Base-by-base conservation (phyloP, 2,888 invertebrate species). In the Hemaris fuciformis region DNA sequence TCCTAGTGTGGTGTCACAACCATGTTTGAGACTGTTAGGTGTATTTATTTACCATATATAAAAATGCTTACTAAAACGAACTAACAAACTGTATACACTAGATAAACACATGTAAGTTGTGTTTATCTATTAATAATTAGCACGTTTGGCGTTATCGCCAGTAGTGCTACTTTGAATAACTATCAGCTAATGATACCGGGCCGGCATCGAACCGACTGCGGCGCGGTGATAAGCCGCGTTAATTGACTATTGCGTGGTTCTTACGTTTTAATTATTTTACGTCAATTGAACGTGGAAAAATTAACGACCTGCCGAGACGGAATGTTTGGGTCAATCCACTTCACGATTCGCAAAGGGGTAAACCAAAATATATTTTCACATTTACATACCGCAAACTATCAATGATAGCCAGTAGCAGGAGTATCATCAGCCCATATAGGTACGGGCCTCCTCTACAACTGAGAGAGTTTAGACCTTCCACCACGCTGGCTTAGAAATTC, bases 131-230 rank as follows among this genome's bases (percentile, higher is more conserved):
- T 38, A 46, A 43, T 27, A 38, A 53, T 53, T 46, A 48, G 48
- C 48, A 48, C 18, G 23, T 46, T 43, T 46, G 34, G 5, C 20
- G n/a, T 53, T 60, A 60, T 60, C 60, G 25, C 53, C 6, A 23
- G 61, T 57, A 31, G 22, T 53, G 38, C 48, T 42, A 48, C 38
- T 53, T 62, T 48, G 88, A 86, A 88, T 90, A 84, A 79, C 79
- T 89, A 90, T 89, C 89, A 71, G 69, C 71, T 89, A 89, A 89
- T 90, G 84, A 88, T 83, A 57, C 64, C 63, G 80, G 69, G 61
- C 62, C 72, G 73, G 82, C 76, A 80, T 83, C 79, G 82, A 82
- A 84, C 73, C 72, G 65, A 65, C 69, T 60, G 34, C 60, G 34
- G 4, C 3, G 27, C 31, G 53, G 15, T 53, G 53, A 53, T 53